These are phyloP conservation scores for Ips nitidus DNA, from an alignment of 1,140 invertebrate species.

Conservation along the genomic window DNA sequence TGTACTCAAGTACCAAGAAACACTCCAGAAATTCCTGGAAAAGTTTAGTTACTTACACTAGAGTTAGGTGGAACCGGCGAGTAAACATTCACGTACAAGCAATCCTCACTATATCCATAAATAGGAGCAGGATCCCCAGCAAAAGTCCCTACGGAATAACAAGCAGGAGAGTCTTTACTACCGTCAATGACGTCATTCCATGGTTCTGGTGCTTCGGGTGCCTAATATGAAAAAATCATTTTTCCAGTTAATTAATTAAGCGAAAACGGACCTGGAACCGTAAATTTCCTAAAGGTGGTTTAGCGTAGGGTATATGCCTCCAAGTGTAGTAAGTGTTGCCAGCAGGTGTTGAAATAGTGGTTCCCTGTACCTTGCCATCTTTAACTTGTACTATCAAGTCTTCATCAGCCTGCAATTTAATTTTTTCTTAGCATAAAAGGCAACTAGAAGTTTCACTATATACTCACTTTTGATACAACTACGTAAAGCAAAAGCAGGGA, in stretches of 20 bases:
- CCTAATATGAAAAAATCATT: neutral
- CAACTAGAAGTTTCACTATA: no score
- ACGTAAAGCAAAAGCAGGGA: no score
- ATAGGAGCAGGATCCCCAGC: constrained; percentile 6
- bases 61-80: constrained; percentile 6
- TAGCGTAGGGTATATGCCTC: constrained; percentile 22
- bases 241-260: no score
- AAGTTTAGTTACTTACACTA: neutral
- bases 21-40: no score
- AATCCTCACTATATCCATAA: constrained; percentile 24
- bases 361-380: constrained; percentile 11
- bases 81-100: constrained; percentile 25
- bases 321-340: constrained; percentile 7
- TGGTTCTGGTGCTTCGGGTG: constrained; percentile 1
- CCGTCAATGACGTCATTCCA: constrained; percentile 9
- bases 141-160: neutral
- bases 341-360: neutral
- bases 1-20: no score
- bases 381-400: constrained; percentile 11
- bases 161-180: constrained; percentile 7
- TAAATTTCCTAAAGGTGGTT: constrained; percentile 15
- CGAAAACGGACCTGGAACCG: constrained; percentile 6
- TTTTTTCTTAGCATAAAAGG: no score
- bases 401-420: neutral
- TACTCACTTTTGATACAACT: no score